These are phyloP conservation scores for Falco berigora DNA, from an alignment of 2,797 vertebrate genomes.

Conservation along the genomic window DNA sequence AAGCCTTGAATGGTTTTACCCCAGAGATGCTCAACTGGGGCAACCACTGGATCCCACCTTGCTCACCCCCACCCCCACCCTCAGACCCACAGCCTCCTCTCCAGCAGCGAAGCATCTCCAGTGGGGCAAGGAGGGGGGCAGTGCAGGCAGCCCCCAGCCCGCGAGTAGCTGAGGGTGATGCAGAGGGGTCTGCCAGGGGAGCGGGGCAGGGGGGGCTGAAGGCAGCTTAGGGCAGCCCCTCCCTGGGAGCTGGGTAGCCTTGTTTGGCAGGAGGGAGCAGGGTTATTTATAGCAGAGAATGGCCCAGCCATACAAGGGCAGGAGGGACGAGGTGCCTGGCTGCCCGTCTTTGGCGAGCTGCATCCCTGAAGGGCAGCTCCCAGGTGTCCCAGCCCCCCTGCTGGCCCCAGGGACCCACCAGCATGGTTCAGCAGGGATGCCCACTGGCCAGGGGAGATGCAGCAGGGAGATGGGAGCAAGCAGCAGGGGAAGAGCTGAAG, in stretches of 20 bases:
- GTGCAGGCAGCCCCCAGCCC: accelerated
- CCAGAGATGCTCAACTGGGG: not conserved
- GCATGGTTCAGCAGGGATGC: not conserved
- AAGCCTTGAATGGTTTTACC: not conserved
- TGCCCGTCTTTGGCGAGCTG: conserved; percentile 21
- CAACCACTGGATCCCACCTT: not conserved
- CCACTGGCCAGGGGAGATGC: not conserved
- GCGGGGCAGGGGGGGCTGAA: not conserved
- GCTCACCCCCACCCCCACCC: not conserved
- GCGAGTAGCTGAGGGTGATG: not conserved
- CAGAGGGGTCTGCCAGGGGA: accelerated
- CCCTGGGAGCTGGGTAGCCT: not conserved
- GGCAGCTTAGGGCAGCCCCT: not conserved
- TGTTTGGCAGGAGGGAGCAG: not conserved
- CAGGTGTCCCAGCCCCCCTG: not conserved
- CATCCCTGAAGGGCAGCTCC: not conserved
- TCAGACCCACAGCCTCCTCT: not conserved
- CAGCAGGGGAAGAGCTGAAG: not conserved
- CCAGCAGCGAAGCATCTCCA: too few species aligned
- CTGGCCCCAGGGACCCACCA: not conserved
- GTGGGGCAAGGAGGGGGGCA: accelerated
- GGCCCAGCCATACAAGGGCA: conserved; percentile 53
- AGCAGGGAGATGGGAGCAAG: not conserved
- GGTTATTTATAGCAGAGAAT: conserved; percentile 57
- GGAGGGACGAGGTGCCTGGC: not conserved